Percentiles rank a stretch among this genome's conserved stretches.
Evolutionary conservation across 1,140 invertebrate species (phyloP).

Genomic region (Neodiprion fabricii): DNA sequence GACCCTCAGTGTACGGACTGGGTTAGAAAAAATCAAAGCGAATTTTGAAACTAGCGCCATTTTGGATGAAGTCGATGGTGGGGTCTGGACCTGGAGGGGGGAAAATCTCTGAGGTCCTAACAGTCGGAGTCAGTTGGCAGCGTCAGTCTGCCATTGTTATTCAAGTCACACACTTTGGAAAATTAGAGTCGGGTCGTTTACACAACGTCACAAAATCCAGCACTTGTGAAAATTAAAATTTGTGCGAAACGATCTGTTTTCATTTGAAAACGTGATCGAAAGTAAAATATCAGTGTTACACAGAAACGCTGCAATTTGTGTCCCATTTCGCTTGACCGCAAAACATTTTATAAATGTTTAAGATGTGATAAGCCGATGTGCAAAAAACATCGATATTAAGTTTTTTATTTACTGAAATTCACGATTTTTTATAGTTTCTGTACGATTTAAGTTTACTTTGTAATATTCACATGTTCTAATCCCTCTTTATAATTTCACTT

Average conservation of each 20-base stretch:
- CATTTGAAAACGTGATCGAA: neutral
- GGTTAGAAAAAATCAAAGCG: neutral
- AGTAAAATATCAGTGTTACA: neutral
- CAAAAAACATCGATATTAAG: neutral
- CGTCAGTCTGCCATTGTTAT: neutral
- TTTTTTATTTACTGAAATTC: neutral
- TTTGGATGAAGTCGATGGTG: neutral
- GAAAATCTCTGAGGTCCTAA: neutral
- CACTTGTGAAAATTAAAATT: neutral
- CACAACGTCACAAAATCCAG: neutral
- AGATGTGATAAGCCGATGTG: neutral
- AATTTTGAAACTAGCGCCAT: neutral
- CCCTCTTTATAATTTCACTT: no score
- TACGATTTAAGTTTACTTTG: neutral
- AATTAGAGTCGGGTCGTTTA: neutral
- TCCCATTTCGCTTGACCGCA: neutral
- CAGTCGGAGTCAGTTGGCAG: neutral
- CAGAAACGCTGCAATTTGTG: neutral
- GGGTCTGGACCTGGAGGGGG: constrained; percentile 2
- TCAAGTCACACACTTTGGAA: neutral
- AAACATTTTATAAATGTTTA: neutral
- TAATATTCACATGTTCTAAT: neutral
- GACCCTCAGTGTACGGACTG: neutral
- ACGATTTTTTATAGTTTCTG: neutral
- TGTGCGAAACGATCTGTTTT: neutral